A percentile compares a stretch with the other conserved stretches of the same genome.
These are phyloP conservation scores for Thumatha senex DNA, from an alignment of 2,888 invertebrate genomes.

Conservation along the genomic window DNA sequence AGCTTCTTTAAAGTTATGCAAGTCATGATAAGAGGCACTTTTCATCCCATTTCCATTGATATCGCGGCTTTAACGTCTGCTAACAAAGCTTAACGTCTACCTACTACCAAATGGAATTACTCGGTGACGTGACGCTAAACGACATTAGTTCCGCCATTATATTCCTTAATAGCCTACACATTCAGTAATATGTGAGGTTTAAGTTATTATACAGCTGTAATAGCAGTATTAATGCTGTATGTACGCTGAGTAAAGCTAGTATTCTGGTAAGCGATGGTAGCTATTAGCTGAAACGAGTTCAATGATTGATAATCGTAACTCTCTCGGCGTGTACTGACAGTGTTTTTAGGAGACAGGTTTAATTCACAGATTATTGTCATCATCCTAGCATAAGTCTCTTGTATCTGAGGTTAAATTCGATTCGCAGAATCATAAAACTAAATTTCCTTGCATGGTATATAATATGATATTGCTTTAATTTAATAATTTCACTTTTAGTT, in stretches of 20 bases:
- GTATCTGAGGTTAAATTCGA: too few relatives aligned
- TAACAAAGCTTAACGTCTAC: constrained; percentile 12
- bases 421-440: too few relatives aligned
- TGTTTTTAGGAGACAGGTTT: too few relatives aligned
- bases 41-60: constrained; percentile 2
- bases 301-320: too few relatives aligned
- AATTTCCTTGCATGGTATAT: too few relatives aligned
- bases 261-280: too few relatives aligned
- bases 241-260: not conserved
- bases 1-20: constrained; percentile 4
- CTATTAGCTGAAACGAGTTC: not conserved
- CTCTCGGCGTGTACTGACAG: too few relatives aligned
- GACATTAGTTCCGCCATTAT: constrained; percentile 17
- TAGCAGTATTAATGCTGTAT: not conserved
- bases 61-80: constrained; percentile 10
- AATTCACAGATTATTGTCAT: too few relatives aligned
- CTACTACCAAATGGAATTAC: constrained; percentile 10
- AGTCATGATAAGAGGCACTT: constrained; percentile 3
- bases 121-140: constrained; percentile 3
- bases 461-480: too few relatives aligned
- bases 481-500: too few relatives aligned
- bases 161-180: constrained; percentile 9
- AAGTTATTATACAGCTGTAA: constrained; percentile 5
- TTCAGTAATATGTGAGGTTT: constrained; percentile 5
- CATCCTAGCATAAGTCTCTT: too few relatives aligned